phyloP scores from a whole-genome alignment of 2,888 invertebrate species.

The Pachycephus smyrnensis region DNA sequence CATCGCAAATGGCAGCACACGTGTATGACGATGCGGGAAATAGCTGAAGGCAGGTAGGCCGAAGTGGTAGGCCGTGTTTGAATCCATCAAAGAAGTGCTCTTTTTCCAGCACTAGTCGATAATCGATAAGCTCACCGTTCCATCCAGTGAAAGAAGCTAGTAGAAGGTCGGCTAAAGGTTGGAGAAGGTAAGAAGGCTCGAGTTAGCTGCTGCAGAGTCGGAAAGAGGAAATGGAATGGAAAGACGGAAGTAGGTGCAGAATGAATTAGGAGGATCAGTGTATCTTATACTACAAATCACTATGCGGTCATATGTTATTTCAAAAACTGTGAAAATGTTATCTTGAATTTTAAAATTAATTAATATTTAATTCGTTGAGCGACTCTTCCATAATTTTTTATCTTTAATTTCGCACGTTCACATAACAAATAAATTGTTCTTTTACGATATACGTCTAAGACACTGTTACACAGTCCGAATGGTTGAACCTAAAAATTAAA shows the following conservation, averaged over 20 bases:
- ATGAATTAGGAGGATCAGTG: no score
- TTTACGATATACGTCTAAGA: not conserved
- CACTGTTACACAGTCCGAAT: not conserved
- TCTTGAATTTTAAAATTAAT: not conserved
- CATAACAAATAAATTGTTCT: not conserved
- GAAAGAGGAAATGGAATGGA: not conserved
- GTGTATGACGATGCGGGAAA: not conserved
- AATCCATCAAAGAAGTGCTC: slow-evolving; percentile 47
- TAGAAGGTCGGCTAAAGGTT: not conserved
- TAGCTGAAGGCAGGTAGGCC: not conserved
- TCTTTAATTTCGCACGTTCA: not conserved
- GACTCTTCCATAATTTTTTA: not conserved
- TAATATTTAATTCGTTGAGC: not conserved
- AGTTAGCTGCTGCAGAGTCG: not conserved
- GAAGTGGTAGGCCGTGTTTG: slow-evolving; percentile 49
- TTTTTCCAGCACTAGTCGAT: slow-evolving; percentile 45
- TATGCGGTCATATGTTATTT: not conserved
- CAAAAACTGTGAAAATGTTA: not conserved
- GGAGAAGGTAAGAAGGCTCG: not conserved
- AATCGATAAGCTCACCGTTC: slow-evolving; percentile 41
- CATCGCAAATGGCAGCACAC: not conserved
- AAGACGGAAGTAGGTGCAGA: no score
- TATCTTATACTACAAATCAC: no score
- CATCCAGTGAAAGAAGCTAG: not conserved
- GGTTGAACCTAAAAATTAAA: not conserved